These are phyloP conservation scores for Helarctos malayanus DNA, from an alignment of 2,797 vertebrate species.

Conservation along the genomic window DNA sequence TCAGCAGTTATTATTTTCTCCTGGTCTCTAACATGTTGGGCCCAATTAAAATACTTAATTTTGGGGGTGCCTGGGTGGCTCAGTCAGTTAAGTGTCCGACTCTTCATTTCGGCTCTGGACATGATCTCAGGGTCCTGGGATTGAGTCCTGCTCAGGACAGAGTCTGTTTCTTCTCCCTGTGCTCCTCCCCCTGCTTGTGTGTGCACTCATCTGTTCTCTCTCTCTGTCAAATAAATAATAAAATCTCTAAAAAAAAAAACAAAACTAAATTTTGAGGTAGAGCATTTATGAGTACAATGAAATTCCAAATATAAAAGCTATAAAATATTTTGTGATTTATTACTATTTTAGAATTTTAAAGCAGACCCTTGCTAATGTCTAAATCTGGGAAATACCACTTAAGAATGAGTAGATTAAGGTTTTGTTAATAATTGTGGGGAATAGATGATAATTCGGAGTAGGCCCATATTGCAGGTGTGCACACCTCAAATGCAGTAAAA, in stretches of 20 bases:
- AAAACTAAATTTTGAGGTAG: not conserved
- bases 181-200: too few species aligned
- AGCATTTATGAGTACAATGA: not conserved
- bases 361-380: not conserved
- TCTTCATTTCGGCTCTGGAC: not conserved
- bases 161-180: not conserved
- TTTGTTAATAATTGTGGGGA: not conserved
- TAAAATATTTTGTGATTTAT: not conserved
- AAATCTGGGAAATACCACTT: not conserved
- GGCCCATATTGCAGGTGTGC: not conserved
- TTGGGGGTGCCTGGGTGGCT: not conserved
- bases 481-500: not conserved
- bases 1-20: constrained; percentile 23
- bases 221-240: not conserved
- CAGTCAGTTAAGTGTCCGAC: not conserved
- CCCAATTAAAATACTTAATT: not conserved
- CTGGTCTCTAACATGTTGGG: not conserved
- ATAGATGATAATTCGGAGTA: not conserved
- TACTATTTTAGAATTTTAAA: constrained; percentile 28
- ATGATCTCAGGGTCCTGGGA: not conserved
- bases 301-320: constrained; percentile 23
- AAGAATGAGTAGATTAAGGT: not conserved
- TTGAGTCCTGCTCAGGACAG: not conserved
- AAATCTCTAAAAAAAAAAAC: not conserved
- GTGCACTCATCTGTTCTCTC: too few species aligned